Conservation (phyloP, 2,797 vertebrate genomes). For the Periparus ater region DNA sequence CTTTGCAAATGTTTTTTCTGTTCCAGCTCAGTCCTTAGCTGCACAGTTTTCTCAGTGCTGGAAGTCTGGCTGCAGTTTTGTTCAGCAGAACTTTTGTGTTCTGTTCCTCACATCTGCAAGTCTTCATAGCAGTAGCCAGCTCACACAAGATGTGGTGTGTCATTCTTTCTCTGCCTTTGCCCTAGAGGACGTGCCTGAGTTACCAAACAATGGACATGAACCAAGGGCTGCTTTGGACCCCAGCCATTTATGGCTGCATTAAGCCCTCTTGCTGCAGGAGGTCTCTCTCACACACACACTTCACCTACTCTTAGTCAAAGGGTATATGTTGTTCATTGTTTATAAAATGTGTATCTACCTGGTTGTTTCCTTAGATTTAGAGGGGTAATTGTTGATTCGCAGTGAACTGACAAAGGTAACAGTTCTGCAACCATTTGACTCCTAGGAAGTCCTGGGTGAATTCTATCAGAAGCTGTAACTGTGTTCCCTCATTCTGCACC, state of each 20-base stretch:
- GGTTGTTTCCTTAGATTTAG: not conserved
- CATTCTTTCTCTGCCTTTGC: not conserved
- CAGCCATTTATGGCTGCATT: not conserved
- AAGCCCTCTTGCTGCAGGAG: not conserved
- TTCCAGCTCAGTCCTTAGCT: not conserved
- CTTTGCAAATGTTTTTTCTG: not conserved
- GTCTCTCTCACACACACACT: not conserved
- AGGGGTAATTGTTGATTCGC: not conserved
- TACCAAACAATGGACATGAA: not conserved
- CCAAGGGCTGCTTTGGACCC: not conserved
- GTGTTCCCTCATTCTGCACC: not conserved
- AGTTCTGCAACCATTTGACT: not conserved
- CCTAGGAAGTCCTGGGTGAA: not conserved
- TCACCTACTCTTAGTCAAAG: not conserved
- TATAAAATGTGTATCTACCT: not conserved
- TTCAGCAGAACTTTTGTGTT: not conserved
- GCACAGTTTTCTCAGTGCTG: not conserved
- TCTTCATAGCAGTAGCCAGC: not conserved
- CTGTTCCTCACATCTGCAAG: not conserved
- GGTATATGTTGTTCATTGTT: not conserved
- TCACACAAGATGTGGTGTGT: not conserved
- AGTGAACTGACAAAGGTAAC: not conserved
- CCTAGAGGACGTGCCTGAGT: not conserved
- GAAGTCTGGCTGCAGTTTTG: not conserved
- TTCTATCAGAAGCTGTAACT: not conserved